Percentiles rank a stretch among this genome's conserved stretches.
Conservation (phyloP, 2,113 vertebrate genomes). For the Leptocoma aspasia region DNA sequence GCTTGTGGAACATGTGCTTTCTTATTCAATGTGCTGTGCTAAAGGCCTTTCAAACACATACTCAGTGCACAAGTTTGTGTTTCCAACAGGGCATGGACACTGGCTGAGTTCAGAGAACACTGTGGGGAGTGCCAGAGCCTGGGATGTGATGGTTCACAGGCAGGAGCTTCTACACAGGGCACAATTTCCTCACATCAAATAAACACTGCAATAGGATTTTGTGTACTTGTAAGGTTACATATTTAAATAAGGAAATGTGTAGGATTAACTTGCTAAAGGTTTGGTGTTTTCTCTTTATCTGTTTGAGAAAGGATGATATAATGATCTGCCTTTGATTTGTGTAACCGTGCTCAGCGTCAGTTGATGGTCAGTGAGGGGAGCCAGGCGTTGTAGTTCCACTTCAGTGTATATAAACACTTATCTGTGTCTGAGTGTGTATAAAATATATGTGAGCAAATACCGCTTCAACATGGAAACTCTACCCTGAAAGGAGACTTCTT, state of each 20-base stretch:
- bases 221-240: neutral
- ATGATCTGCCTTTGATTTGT: neutral
- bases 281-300: neutral
- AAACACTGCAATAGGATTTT: neutral
- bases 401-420: neutral
- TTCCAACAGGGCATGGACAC: neutral
- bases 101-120: neutral
- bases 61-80: neutral
- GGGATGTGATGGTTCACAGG: accelerated
- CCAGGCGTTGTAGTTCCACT: neutral
- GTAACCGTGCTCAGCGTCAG: neutral
- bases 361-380: neutral
- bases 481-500: neutral
- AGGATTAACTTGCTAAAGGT: neutral
- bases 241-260: neutral
- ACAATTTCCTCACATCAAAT: neutral
- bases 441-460: neutral
- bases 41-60: neutral
- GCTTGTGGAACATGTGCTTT: neutral
- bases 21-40: neutral
- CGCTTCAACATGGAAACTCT: neutral
- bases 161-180: neutral
- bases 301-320: neutral
- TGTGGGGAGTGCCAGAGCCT: neutral
- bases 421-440: accelerated